A percentile compares a stretch with the other conserved stretches of the same genome.
Evolutionary conservation across 30 jellyfish, hydroid and myxozoan species (phyloP).

Genomic region (Turritopsis rubra): DNA sequence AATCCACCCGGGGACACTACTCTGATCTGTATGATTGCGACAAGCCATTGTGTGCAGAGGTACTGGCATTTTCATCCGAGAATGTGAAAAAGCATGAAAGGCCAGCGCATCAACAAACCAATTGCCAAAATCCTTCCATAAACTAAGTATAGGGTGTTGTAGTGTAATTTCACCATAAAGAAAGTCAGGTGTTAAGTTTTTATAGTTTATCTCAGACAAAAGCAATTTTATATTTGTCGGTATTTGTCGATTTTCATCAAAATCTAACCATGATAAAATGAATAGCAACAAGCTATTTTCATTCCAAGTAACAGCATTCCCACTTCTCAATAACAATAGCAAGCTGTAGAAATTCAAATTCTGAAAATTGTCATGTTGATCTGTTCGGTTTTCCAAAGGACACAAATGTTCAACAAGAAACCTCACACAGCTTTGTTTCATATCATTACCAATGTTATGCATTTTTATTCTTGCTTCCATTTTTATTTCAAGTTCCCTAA

Average conservation of each 20-base stretch:
- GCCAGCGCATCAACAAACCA: conserved; percentile 10
- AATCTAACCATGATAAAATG: neutral
- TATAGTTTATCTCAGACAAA: conserved; percentile 1
- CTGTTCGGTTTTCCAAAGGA: conserved; percentile 7
- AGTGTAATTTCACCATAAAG: neutral
- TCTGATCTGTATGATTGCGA: neutral
- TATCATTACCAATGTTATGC: neutral
- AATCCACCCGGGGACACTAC: conserved; percentile 2
- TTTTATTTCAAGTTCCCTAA: neutral
- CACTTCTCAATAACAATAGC: neutral
- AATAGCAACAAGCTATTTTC: neutral
- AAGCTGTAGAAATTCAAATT: neutral
- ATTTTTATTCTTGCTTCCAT: conserved; percentile 2
- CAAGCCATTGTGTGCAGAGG: neutral
- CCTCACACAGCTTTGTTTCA: neutral
- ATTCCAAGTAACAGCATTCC: neutral
- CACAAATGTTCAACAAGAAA: neutral
- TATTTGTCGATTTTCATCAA: conserved; percentile 14
- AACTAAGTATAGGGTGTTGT: neutral
- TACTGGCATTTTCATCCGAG: neutral
- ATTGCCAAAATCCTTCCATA: neutral
- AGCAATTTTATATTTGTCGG: neutral
- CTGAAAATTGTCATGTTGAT: conserved; percentile 7
- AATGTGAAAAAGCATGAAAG: conserved; percentile 1
- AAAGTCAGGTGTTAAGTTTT: neutral